Percentiles rank a stretch among this genome's conserved stretches.
phyloP scores from a whole-genome alignment of 2,113 vertebrate genomes.

The Sceloporus tristichus region DNA sequence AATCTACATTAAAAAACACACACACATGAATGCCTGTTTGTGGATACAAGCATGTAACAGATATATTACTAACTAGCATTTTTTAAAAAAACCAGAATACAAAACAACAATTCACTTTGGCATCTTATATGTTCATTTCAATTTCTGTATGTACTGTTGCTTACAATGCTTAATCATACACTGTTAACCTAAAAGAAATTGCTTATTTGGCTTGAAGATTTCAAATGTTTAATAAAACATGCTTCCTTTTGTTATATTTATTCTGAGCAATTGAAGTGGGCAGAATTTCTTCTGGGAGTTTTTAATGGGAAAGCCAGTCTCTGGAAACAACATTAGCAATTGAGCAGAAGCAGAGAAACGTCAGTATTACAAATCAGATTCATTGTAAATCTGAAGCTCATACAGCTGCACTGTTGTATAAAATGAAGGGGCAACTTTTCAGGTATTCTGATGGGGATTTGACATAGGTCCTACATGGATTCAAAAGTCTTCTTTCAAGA shows the following conservation, averaged over 20 bases:
- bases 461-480: conserved; percentile 10
- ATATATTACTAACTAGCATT: neutral
- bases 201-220: neutral
- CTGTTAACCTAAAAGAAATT: neutral
- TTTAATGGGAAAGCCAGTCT: neutral
- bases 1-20: neutral
- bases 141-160: neutral
- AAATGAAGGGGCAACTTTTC: neutral
- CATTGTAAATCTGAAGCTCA: conserved; percentile 7
- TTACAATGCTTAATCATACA: neutral
- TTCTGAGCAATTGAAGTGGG: neutral
- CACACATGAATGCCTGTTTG: neutral
- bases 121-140: neutral
- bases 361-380: neutral
- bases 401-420: conserved; percentile 10
- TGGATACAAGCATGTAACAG: neutral
- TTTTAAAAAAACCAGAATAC: neutral
- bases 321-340: neutral
- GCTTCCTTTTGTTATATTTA: conserved; percentile 26
- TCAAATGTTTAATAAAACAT: neutral
- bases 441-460: neutral
- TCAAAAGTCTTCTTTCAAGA: neutral
- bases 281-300: conserved; percentile 13
- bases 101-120: neutral
- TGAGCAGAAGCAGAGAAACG: conserved; percentile 5